Base-by-base conservation (phyloP, 1,140 invertebrate genomes). In the Zaprionus nigranus region DNA sequence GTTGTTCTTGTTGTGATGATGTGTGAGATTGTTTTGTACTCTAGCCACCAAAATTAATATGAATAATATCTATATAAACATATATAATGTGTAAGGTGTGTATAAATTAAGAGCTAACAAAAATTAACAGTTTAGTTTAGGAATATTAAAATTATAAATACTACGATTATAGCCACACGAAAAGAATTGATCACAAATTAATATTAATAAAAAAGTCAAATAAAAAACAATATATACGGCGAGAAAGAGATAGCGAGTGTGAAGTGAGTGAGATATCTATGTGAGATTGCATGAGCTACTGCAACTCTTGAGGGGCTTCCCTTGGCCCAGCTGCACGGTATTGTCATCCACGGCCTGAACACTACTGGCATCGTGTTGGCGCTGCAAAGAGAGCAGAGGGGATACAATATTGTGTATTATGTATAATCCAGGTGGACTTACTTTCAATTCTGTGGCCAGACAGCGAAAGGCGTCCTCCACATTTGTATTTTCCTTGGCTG, bases 401-500 rank as follows among this genome's bases (percentile, higher is more conserved):
- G 17, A 2, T 2, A n/a, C 38, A 6, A 24, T 22, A 5, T 17
- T 17, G 22, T 49, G 5, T 13, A 12, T 11, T 2, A 3, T n/a
- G 6, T 17, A 46, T 17, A 34, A 11, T 11, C 30, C 40, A 3
- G 5, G 7, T 2, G 53, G 5, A 65, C 24, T 38, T 93, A 97
- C 96, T 94, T 97, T 97, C 51, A 98, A 93, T 94, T 98, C 97
- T 30, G 96, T 96, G 68, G 98, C 98, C 91, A 98, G 94, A 77
- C 95, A 97, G 65, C 97, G 95, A 93, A 99, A 99, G 74, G 97
- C 96, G 81, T 98, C 96, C 93, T 98, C 98, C 72, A 99, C 96
- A 93, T 98, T 98, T 49, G 96, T 97, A 84, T 98, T 98, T 85
- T 97, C 97, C 94, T 98, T 98, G 58, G 98, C 98, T 75, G 97